Conservation (phyloP, 2,113 vertebrate species). For the Tretioscincus oriximinensis region DNA sequence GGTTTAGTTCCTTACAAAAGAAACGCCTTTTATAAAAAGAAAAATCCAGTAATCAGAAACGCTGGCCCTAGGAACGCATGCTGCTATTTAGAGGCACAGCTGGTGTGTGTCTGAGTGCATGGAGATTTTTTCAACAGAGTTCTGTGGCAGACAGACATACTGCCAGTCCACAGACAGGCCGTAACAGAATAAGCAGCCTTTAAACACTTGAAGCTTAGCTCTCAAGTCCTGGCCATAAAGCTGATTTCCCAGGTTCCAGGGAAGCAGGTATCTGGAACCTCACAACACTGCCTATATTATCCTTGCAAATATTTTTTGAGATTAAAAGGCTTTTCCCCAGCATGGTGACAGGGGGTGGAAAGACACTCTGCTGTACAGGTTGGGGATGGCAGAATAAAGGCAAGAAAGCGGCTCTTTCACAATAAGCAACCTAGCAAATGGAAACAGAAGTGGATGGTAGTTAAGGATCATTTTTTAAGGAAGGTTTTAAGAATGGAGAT, state of each 20-base stretch:
- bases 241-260: slow-evolving; percentile 8
- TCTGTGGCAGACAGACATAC: neutral
- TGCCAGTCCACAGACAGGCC: too few species aligned
- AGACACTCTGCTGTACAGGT: neutral
- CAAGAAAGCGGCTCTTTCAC: neutral
- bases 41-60: slow-evolving; percentile 39
- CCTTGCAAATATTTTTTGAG: neutral
- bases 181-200: slow-evolving; percentile 24
- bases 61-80: slow-evolving; percentile 17
- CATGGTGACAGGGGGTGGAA: neutral
- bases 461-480: too few species aligned
- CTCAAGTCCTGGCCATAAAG: rapidly evolving
- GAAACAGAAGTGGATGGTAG: too few species aligned
- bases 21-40: slow-evolving; percentile 28
- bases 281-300: slow-evolving; percentile 1
- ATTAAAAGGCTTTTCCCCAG: neutral
- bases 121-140: slow-evolving; percentile 43
- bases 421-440: rapidly evolving
- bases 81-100: slow-evolving; percentile 44
- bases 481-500: too few species aligned
- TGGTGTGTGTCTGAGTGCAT: slow-evolving; percentile 47
- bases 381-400: neutral
- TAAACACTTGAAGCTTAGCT: neutral
- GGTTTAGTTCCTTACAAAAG: neutral
- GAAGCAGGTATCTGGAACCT: slow-evolving; percentile 5